Conservation (phyloP, 2,888 invertebrate genomes). For the Lasioglossum marginatum region DNA sequence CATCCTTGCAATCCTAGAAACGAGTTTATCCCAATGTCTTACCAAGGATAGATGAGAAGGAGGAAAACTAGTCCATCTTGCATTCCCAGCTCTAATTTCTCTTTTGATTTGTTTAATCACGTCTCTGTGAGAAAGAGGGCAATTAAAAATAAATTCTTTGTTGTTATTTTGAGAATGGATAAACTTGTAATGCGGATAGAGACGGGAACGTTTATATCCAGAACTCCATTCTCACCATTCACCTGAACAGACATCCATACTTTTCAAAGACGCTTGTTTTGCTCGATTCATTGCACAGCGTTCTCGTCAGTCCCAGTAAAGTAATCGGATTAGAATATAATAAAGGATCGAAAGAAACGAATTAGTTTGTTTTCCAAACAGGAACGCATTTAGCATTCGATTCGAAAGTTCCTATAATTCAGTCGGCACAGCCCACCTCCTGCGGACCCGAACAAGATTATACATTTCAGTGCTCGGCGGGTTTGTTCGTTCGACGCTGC, state of each 20-base stretch:
- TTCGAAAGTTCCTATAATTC: constrained; percentile 6
- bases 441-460: background rate
- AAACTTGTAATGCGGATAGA: background rate
- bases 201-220: background rate
- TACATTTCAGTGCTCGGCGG: background rate
- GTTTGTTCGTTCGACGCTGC: constrained; percentile 37
- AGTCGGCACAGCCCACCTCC: background rate
- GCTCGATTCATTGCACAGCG: background rate
- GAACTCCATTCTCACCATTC: background rate
- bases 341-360: background rate
- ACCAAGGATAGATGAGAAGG: too few relatives aligned
- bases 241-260: background rate
- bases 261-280: background rate
- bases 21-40: too few relatives aligned
- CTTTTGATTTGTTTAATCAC: too few relatives aligned
- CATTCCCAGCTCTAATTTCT: too few relatives aligned
- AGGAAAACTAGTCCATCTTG: too few relatives aligned
- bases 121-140: too few relatives aligned
- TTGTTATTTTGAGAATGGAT: background rate
- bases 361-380: background rate
- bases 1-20: too few relatives aligned
- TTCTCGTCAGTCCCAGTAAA: background rate
- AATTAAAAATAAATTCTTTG: too few relatives aligned
- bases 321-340: background rate
- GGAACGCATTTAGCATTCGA: background rate